A percentile compares a stretch with the other conserved stretches of the same genome.
These are phyloP conservation scores for Bolinopsis microptera DNA, from an alignment of 37 sponge, comb jelly and placozoan species.

Conservation along the genomic window DNA sequence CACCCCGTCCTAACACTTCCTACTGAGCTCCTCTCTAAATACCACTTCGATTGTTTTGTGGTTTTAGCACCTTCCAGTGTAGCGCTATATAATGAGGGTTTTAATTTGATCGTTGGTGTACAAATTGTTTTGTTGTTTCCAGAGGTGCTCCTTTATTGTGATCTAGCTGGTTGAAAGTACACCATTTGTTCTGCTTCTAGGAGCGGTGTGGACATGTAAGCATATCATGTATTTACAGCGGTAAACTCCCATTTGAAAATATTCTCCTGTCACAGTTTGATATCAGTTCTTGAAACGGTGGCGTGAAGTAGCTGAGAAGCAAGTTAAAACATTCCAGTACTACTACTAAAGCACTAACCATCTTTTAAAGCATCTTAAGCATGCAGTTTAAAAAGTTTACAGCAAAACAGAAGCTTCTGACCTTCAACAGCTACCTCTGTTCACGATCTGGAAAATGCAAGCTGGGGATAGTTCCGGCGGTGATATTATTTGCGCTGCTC, in stretches of 20 bases:
- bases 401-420: neutral
- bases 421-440: neutral
- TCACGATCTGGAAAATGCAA: neutral
- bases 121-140: no score
- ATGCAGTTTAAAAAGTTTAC: neutral
- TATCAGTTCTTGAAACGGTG: neutral
- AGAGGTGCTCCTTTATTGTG: no score
- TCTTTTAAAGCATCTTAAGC: neutral
- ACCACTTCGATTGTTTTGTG: no score
- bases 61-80: no score
- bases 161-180: no score
- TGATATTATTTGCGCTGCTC: neutral
- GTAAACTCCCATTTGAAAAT: no score
- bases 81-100: no score
- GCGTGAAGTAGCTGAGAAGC: neutral
- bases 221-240: no score
- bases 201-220: no score
- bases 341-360: no score
- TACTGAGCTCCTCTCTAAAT: neutral
- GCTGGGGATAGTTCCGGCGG: neutral
- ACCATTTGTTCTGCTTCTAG: no score
- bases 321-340: neutral
- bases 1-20: neutral
- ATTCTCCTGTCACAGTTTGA: neutral
- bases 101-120: no score